Percentiles rank a stretch among this genome's conserved stretches.
phyloP scores from a whole-genome alignment of 2,113 vertebrate genomes.

The cattle (Bos taurus) region DNA sequence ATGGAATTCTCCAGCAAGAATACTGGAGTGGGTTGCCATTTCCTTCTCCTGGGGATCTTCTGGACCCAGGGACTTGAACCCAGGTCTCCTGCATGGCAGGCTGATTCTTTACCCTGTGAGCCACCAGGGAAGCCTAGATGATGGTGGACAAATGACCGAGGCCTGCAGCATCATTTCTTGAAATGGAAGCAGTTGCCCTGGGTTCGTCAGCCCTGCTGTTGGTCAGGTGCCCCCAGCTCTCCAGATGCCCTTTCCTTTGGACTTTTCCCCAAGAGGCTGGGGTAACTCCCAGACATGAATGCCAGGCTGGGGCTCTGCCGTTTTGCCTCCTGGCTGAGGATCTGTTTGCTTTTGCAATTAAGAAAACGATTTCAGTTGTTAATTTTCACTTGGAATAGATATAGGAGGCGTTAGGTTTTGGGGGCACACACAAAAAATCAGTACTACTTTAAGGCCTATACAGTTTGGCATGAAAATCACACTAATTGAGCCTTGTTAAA shows the following conservation, averaged over 20 bases:
- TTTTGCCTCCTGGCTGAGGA: not conserved
- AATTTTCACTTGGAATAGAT: not conserved
- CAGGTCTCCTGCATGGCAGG: not conserved
- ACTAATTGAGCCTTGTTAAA: slow-evolving; percentile 38
- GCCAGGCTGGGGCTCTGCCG: not conserved
- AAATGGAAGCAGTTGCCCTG: not conserved
- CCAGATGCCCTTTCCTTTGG: not conserved
- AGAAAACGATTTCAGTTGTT: not conserved
- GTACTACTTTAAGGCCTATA: not conserved
- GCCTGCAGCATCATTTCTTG: not conserved
- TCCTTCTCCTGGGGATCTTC: not conserved
- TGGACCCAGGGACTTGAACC: rapidly evolving
- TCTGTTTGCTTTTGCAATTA: not conserved
- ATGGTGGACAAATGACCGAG: not conserved
- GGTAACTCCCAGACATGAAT: not conserved
- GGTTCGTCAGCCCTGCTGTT: not conserved
- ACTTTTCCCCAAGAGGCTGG: not conserved
- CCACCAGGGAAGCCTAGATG: not conserved
- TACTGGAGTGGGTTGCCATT: not conserved
- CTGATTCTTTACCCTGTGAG: not conserved
- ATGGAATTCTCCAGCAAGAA: not conserved
- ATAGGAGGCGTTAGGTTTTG: not conserved
- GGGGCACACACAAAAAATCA: not conserved
- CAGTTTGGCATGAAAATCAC: slow-evolving; percentile 23
- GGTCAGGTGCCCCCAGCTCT: not conserved